phyloP scores from a whole-genome alignment of 2,113 vertebrate species.

The Zosterops japonicus region DNA sequence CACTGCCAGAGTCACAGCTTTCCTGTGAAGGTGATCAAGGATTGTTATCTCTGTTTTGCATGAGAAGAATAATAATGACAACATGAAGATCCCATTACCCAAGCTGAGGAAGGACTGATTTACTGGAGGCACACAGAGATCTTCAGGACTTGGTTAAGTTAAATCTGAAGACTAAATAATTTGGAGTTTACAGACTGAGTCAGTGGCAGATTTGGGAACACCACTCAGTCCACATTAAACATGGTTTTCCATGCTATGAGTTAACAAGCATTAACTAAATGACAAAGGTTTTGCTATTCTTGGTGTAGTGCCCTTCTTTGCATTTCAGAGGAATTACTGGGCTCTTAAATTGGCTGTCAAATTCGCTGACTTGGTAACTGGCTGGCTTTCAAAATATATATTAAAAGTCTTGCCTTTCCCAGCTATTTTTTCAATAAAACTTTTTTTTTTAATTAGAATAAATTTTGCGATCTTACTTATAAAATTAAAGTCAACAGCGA shows the following conservation, averaged over 20 bases:
- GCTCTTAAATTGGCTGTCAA: constrained; percentile 29
- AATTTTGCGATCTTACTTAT: not conserved
- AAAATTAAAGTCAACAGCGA: constrained; percentile 14
- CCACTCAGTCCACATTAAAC: not conserved
- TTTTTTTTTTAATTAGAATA: not conserved
- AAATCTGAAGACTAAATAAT: not conserved
- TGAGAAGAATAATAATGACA: not conserved
- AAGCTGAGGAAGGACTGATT: not conserved
- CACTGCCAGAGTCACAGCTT: not conserved
- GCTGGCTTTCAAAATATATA: constrained; percentile 50
- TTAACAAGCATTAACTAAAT: constrained; percentile 25
- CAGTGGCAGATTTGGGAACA: not conserved
- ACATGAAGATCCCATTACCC: not conserved
- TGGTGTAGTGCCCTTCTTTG: constrained; percentile 17
- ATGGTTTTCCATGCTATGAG: not conserved
- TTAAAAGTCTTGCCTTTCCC: constrained; percentile 16
- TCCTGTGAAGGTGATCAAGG: not conserved
- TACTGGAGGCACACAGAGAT: not conserved
- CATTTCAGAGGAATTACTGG: constrained; percentile 40
- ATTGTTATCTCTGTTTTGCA: not conserved
- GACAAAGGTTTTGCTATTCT: constrained; percentile 37
- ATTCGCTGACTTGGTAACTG: constrained; percentile 46
- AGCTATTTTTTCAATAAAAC: constrained; percentile 26
- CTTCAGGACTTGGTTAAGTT: not conserved
- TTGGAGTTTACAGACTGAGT: not conserved